phyloP scores from a whole-genome alignment of 1,140 invertebrate genomes.

The Hyposmocoma kahamanoa region DNA sequence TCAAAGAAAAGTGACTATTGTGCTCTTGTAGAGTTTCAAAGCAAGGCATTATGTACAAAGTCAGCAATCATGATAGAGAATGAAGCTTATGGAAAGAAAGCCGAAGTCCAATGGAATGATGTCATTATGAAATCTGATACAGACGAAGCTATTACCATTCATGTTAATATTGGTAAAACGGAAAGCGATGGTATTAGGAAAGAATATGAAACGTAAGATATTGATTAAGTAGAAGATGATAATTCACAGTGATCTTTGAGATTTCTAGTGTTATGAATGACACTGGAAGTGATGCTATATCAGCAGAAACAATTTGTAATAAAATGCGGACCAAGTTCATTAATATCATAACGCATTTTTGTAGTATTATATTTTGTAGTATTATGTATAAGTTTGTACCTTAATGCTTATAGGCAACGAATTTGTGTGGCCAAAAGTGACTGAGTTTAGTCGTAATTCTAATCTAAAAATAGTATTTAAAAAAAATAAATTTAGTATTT shows the following conservation, averaged over 20 bases:
- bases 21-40: slow-evolving; percentile 63
- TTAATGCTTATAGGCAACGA: background rate
- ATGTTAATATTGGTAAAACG: slow-evolving; percentile 58
- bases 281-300: too few species aligned
- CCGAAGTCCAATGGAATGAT: slow-evolving; percentile 63
- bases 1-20: slow-evolving; percentile 60
- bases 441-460: slow-evolving; percentile 36
- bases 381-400: too few species aligned
- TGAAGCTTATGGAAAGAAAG: slow-evolving; percentile 62
- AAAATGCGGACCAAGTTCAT: too few species aligned
- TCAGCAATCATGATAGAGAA: slow-evolving; percentile 61
- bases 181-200: slow-evolving; percentile 34
- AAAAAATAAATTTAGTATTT: slow-evolving; percentile 10
- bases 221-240: too few species aligned
- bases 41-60: slow-evolving; percentile 58
- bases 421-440: slow-evolving; percentile 30
- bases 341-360: too few species aligned
- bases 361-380: too few species aligned
- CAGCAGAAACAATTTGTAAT: too few species aligned
- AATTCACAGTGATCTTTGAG: too few species aligned
- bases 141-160: slow-evolving; percentile 63
- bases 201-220: too few species aligned
- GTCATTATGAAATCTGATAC: slow-evolving; percentile 54
- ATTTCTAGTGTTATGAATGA: too few species aligned
- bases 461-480: slow-evolving; percentile 21